Conservation (phyloP, 2,888 invertebrate genomes). For the Tinea semifulvella region DNA sequence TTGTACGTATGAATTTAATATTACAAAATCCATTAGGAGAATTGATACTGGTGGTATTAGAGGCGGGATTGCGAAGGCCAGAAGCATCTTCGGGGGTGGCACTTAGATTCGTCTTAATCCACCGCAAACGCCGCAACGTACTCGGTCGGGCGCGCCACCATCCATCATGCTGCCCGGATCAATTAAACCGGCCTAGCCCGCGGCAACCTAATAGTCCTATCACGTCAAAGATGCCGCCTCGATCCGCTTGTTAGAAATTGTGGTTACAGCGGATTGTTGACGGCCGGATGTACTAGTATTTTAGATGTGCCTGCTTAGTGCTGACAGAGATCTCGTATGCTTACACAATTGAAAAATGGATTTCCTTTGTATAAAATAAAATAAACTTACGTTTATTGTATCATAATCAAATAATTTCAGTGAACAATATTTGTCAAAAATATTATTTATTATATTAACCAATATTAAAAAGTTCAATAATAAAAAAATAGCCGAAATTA, state of each 20-base stretch:
- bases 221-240: conserved; percentile 8
- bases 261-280: too few species aligned
- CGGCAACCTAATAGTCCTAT: conserved; percentile 10
- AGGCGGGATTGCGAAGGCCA: conserved; percentile 18
- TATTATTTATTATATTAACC: too few species aligned
- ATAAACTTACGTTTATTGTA: too few species aligned
- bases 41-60: conserved; percentile 22
- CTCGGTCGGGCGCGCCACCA: conserved; percentile 24
- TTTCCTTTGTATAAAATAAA: too few species aligned
- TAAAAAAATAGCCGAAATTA: too few species aligned
- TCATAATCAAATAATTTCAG: too few species aligned
- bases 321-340: too few species aligned
- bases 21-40: conserved; percentile 18
- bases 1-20: conserved; percentile 7
- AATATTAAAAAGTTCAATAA: too few species aligned
- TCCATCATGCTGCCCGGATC: conserved; percentile 45
- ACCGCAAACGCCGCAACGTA: conserved; percentile 26
- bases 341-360: too few species aligned
- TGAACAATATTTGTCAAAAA: too few species aligned
- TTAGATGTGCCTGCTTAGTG: too few species aligned
- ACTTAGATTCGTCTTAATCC: conserved; percentile 36
- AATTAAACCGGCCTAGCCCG: conserved; percentile 31
- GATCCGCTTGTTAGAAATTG: background rate
- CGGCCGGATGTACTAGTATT: too few species aligned
- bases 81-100: conserved; percentile 27